Evolutionary conservation across 2,888 invertebrate species (phyloP), one percentile per base, ranked within the genome.

Genomic region (Oeneis ivallda): DNA sequence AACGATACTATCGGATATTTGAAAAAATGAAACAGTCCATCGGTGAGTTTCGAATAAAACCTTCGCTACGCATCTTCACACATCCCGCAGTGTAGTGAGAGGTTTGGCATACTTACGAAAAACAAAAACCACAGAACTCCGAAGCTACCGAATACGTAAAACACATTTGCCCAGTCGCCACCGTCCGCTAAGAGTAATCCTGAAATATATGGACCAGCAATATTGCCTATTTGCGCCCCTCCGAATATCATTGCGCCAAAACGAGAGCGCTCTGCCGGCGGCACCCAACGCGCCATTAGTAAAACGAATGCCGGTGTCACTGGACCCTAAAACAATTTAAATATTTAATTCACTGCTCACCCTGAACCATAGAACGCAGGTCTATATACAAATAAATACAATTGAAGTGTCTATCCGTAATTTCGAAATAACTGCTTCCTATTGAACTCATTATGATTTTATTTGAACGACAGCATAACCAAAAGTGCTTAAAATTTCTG

Each of bases 301-400:
- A 92, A 83, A 11, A 94, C 93, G 80, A 95, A 93, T 0, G 94
- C 94, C 53, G 93, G 94, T 68, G 92, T 93, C 0, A 93, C 92
- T 11, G 93, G 92, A 47, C 94, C 94, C 93, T 94, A 71, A 65
- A 62, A 67, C 26, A 41, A 39, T 47, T 41, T n/a, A 61, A 61
- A 61, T 61, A 41, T 39, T 19, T 58, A 17, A 15, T 4, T 17
- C 15, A 17, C 13, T 5, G 6, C n/a, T 1, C n/a, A n/a, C n/a
- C n/a, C n/a, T n/a, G n/a, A n/a, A n/a, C n/a, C n/a, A n/a, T n/a
- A n/a, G n/a, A n/a, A n/a, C n/a, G n/a, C n/a, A n/a, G n/a, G n/a
- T n/a, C n/a, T n/a, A n/a, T n/a, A n/a, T n/a, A n/a, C n/a, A n/a
- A n/a, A n/a, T n/a, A n/a, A n/a, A n/a, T n/a, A n/a, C n/a, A n/a